Base-by-base conservation (phyloP, 2,888 invertebrate genomes). In the Lepidonotus clava region DNA sequence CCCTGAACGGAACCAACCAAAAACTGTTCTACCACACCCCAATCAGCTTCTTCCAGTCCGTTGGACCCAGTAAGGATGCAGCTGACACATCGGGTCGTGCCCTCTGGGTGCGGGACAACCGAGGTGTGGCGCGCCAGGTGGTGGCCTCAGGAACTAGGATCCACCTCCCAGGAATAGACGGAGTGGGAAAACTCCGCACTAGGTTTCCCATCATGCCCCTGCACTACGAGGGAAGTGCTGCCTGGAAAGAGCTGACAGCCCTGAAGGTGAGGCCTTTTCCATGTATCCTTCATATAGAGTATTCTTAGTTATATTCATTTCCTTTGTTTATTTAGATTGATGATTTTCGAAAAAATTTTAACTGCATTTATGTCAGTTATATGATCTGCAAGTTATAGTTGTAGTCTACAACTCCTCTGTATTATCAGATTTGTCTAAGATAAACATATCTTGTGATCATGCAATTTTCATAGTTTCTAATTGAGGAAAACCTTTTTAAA, bases 161-260 rank as follows among this genome's bases (percentile, higher is more conserved):
- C 24, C 1, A 28, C 28, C 21, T 61, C 0, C 61, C 61, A 28
- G 61, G 28, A 5, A 61, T 61, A 24, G 61, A 4, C 0, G 61
- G 28, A 0, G 61, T 61, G 11, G 61, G 61, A 1, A 18, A 1
- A 11, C 28, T 61, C 0, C 1, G 61, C 28, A 61, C 24, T 11
- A n/a, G 61, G 28, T 61, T n/a, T 28, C 61, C 61, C 61, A 61
- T 61, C 61, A 61, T 61, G 61, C 61, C 61, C 4, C 28, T 61
- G 5, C 21, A 2, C 61, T 61, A 61, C 28, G 61, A 61, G 61
- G 61, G 61, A 11, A 61, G 61, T 28, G 61, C 61, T 14, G 11
- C 24, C 28, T 61, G 61, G 61, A 61, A 61, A 32, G 61, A 61
- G 24, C 61, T 61, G 4, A 61, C 61, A 1, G 61, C 61, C 24